A percentile compares a stretch with the other conserved stretches of the same genome.
Evolutionary conservation across 2,113 vertebrate species (phyloP).

Genomic region (Eleginops maclovinus): DNA sequence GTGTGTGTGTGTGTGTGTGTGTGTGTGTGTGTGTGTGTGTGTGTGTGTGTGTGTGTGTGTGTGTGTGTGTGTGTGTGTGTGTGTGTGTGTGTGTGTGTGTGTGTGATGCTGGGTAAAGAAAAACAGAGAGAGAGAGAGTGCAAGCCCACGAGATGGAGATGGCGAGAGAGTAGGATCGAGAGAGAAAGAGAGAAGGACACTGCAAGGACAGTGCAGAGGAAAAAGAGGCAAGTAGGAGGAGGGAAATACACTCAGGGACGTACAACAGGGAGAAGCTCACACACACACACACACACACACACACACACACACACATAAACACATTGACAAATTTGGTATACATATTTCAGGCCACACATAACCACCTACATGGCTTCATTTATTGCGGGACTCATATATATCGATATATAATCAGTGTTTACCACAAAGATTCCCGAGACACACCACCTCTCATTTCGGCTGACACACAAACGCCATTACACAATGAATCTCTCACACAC

Average conservation of each 20-base stretch:
- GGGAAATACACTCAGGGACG: conserved; percentile 70
- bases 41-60: neutral
- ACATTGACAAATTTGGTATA: conserved; percentile 18
- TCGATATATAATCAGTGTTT: conserved; percentile 64
- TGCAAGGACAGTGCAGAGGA: conserved; percentile 82
- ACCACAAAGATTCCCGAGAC: conserved; percentile 57
- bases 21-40: neutral
- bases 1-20: neutral
- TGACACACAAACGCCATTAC: conserved; percentile 70
- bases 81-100: conserved; percentile 4
- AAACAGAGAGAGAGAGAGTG: conserved; percentile 55
- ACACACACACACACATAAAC: conserved; percentile 42
- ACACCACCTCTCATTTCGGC: conserved; percentile 58
- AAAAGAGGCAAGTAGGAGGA: conserved; percentile 69
- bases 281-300: conserved; percentile 3
- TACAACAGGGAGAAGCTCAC: conserved; percentile 43
- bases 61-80: conserved; percentile 8
- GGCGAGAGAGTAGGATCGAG: conserved; percentile 63
- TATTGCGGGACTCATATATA: conserved; percentile 43
- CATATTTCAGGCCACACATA: conserved; percentile 37
- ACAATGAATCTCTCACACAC: conserved; percentile 48
- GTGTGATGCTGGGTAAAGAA: conserved; percentile 22
- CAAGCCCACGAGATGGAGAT: conserved; percentile 71
- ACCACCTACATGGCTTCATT: conserved; percentile 37
- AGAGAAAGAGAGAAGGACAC: conserved; percentile 76